These are phyloP conservation scores for Equus quagga DNA, from an alignment of 2,113 vertebrate species.

Conservation along the genomic window DNA sequence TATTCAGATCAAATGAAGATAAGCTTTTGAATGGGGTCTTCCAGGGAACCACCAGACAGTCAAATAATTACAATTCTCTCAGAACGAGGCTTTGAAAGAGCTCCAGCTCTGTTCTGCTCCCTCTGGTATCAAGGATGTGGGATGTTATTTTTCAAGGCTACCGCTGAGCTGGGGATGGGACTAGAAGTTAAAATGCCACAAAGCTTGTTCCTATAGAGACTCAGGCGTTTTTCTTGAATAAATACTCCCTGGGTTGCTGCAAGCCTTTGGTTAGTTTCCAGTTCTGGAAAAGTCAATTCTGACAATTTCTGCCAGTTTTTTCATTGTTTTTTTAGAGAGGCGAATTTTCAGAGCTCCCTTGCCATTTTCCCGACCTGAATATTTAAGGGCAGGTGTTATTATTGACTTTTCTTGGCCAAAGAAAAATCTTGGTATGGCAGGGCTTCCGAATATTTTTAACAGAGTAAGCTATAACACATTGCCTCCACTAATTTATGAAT, in stretches of 20 bases:
- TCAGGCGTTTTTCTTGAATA: not conserved
- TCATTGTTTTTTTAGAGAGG: not conserved
- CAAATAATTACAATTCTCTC: not conserved
- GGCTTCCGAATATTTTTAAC: not conserved
- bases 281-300: not conserved
- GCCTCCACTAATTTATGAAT: not conserved
- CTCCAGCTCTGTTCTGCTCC: not conserved
- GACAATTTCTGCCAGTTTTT: not conserved
- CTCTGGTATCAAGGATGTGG: not conserved
- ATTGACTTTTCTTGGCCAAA: not conserved
- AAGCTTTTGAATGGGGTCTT: not conserved
- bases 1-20: constrained; percentile 32
- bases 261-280: not conserved
- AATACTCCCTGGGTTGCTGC: not conserved
- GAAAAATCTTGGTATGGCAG: not conserved
- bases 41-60: not conserved
- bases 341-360: not conserved
- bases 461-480: not conserved
- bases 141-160: not conserved
- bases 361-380: not conserved
- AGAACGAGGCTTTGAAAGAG: not conserved
- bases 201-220: not conserved
- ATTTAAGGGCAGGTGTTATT: not conserved
- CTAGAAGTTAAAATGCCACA: not conserved
- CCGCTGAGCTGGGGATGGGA: not conserved